These are phyloP conservation scores for Synergus itoensis DNA, from an alignment of 2,888 invertebrate species.

Conservation along the genomic window DNA sequence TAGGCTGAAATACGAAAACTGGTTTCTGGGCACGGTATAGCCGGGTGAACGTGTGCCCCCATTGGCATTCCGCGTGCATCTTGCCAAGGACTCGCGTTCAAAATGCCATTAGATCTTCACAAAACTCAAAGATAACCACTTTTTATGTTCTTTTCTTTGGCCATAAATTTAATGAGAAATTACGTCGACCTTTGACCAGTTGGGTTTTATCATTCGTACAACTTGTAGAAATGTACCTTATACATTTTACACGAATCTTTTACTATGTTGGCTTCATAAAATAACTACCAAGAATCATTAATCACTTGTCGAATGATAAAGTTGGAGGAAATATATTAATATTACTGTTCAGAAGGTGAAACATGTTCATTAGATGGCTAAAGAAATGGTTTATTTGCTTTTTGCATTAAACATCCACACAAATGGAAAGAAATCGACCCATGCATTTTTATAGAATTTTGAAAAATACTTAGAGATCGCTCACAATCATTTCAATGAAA, in stretches of 20 bases:
- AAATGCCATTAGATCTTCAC: conserved; percentile 63
- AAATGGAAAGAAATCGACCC: too few relatives aligned
- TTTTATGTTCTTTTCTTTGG: conserved; percentile 31
- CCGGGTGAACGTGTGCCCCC: conserved; percentile 62
- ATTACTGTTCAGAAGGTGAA: not conserved
- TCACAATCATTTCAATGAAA: too few relatives aligned
- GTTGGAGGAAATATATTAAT: not conserved
- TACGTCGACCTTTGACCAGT: conserved; percentile 21
- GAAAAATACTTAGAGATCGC: too few relatives aligned
- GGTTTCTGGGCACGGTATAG: conserved; percentile 55
- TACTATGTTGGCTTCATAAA: too few relatives aligned
- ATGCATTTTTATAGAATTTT: too few relatives aligned
- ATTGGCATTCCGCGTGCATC: conserved; percentile 57
- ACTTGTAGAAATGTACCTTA: not conserved
- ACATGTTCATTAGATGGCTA: not conserved
- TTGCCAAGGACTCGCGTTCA: conserved; percentile 62
- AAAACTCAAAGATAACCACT: conserved; percentile 46
- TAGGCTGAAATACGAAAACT: conserved; percentile 61
- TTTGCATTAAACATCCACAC: too few relatives aligned
- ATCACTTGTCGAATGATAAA: not conserved
- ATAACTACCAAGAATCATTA: too few relatives aligned
- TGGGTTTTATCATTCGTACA: conserved; percentile 4
- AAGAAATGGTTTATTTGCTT: not conserved
- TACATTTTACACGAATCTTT: not conserved
- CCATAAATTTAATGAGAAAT: conserved; percentile 33